A percentile compares a stretch with the other conserved stretches of the same genome.
These are phyloP conservation scores for Montipora sp. DNA, from an alignment of 64 coral and sea anemone species.

Conservation along the genomic window DNA sequence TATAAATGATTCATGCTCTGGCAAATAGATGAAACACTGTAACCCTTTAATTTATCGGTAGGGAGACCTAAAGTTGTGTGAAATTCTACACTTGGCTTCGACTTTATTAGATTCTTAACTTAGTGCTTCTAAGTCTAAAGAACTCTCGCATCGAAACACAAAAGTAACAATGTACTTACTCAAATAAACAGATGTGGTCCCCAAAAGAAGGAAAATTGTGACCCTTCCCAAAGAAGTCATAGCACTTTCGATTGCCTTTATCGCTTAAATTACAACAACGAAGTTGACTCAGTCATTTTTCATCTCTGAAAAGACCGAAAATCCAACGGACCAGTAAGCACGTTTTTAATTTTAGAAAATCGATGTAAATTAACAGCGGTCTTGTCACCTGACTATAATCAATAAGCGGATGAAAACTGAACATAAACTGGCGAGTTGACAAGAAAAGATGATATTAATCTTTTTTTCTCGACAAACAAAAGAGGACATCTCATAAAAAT, in stretches of 20 bases:
- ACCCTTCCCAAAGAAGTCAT: background rate
- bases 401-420: constrained; percentile 11
- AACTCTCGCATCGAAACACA: background rate
- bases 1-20: too few relatives aligned
- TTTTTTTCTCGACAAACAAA: background rate
- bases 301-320: background rate
- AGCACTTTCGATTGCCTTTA: background rate
- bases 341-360: background rate
- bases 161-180: background rate
- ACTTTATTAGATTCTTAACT: too few relatives aligned
- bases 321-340: background rate
- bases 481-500: background rate
- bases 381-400: background rate
- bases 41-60: too few relatives aligned
- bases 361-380: background rate
- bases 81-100: too few relatives aligned
- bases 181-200: background rate
- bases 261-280: too few relatives aligned
- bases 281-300: background rate
- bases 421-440: constrained; percentile 3
- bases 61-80: too few relatives aligned
- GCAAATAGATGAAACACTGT: too few relatives aligned
- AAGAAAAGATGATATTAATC: background rate
- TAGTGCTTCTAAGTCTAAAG: background rate
- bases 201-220: background rate